These are phyloP conservation scores for Mus spicilegus DNA, from an alignment of 2,113 vertebrate species.

Conservation along the genomic window DNA sequence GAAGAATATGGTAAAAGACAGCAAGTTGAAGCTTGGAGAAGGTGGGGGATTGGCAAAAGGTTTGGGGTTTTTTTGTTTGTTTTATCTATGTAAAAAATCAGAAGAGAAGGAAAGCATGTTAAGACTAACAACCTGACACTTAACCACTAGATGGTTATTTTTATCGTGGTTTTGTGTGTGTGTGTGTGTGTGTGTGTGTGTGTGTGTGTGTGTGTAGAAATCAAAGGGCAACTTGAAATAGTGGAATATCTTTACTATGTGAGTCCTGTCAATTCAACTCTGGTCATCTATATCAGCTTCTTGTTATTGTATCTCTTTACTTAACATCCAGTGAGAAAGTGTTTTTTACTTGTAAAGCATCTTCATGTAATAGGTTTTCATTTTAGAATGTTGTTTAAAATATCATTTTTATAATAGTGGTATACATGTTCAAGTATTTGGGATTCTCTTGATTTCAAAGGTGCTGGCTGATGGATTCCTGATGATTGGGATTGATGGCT, in stretches of 20 bases:
- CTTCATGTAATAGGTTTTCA: conserved; percentile 24
- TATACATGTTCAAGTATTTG: conserved; percentile 60
- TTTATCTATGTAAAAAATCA: neutral
- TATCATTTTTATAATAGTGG: conserved; percentile 15
- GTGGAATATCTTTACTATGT: neutral
- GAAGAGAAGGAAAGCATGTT: neutral
- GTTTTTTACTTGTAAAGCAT: conserved; percentile 26
- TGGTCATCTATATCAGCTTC: neutral
- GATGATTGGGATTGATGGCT: conserved; percentile 99
- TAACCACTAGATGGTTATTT: neutral
- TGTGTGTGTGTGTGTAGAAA: neutral
- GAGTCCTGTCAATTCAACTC: neutral
- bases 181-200: too few species aligned
- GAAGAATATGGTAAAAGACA: neutral
- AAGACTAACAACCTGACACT: neutral
- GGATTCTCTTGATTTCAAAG: conserved; percentile 85
- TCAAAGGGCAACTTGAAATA: neutral
- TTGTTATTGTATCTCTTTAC: neutral
- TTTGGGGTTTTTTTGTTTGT: neutral
- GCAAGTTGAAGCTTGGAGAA: neutral
- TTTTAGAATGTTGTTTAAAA: neutral
- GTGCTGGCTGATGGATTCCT: conserved; percentile 98
- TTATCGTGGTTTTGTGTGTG: too few species aligned
- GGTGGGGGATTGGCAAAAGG: neutral
- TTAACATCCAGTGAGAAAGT: neutral